Evolutionary conservation across 2,113 vertebrate species (phyloP), one percentile per base, ranked within the genome.

Genomic region (Geococcyx californianus): DNA sequence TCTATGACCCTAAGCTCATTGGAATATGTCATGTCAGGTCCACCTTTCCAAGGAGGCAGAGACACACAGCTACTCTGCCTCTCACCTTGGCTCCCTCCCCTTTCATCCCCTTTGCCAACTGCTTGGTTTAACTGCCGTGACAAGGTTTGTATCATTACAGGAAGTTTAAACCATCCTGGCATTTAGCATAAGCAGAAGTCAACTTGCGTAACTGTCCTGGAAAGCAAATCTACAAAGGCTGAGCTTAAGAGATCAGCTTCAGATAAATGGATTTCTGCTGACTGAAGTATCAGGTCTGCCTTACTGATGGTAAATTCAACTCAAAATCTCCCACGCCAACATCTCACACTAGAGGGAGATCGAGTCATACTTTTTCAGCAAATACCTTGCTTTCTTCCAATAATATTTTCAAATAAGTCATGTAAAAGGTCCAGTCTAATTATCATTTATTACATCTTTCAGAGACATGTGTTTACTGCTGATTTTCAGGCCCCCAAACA

Each of bases 261-360:
- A 4, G 28, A 49, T 16, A 23, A 6, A 11, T 3, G 28, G 49
- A 51, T 55, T 74, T 44, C 25, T 60, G 4, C 38, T 14, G 24
- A 25, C 2, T 12, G 24, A 49, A 34, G 12, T 3, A 7, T 23
- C 36, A 10, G 28, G 31, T 23, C 44, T 55, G 2, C 17, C 2
- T 40, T 21, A 19, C 13, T 8, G 45, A 13, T 1, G 16, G 38
- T 3, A 68, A 90, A 60, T 24, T 42, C 36, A 36, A 63, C 29
- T 12, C n/a, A 3, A 80, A 29, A 15, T 11, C 9, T 49, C 49
- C 36, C 47, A 31, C 1, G 31, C 40, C 73, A 38, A 16, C 25
- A 34, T 73, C 87, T 51, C 83, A 69, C 95, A 56, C 90, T 94
- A 95, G 92, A 90, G 87, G 90, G 92, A 85, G 93, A 85, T 51